phyloP scores from a whole-genome alignment of 2,113 vertebrate species.

The Mormyrus iriodes region DNA sequence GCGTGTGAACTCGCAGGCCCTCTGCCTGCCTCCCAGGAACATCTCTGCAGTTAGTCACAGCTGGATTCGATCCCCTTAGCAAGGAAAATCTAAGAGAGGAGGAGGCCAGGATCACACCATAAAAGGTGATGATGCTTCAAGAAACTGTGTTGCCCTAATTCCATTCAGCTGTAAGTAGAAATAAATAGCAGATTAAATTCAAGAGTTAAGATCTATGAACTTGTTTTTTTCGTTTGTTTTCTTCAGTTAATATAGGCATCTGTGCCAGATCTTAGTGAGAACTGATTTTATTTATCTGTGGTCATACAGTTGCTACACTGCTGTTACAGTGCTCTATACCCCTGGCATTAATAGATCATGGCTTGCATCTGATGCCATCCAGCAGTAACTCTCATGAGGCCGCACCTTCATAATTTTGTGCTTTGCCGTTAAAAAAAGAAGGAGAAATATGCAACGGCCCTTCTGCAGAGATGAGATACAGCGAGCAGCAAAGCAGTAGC shows the following conservation, averaged over 20 bases:
- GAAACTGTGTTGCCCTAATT: neutral
- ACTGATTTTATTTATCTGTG: neutral
- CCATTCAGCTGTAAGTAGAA: neutral
- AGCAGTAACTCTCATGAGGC: neutral
- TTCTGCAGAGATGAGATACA: too few species aligned
- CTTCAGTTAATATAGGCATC: neutral
- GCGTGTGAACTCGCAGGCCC: neutral
- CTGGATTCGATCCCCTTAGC: neutral
- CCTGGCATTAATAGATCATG: neutral
- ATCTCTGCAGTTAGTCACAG: neutral
- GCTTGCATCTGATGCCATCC: neutral
- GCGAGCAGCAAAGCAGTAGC: neutral
- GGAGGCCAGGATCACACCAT: neutral
- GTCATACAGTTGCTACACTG: neutral
- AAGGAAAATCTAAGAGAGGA: neutral
- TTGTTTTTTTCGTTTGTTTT: neutral
- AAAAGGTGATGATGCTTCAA: neutral
- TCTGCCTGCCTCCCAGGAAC: neutral
- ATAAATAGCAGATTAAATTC: neutral
- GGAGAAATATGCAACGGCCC: neutral
- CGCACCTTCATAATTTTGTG: neutral
- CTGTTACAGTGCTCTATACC: neutral
- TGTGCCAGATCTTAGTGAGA: neutral
- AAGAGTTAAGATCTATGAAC: neutral
- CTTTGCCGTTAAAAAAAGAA: neutral